Evolutionary conservation across 2,888 invertebrate genomes (phyloP), one percentile per base, ranked within the genome.

Genomic region (Panorpa germanica): DNA sequence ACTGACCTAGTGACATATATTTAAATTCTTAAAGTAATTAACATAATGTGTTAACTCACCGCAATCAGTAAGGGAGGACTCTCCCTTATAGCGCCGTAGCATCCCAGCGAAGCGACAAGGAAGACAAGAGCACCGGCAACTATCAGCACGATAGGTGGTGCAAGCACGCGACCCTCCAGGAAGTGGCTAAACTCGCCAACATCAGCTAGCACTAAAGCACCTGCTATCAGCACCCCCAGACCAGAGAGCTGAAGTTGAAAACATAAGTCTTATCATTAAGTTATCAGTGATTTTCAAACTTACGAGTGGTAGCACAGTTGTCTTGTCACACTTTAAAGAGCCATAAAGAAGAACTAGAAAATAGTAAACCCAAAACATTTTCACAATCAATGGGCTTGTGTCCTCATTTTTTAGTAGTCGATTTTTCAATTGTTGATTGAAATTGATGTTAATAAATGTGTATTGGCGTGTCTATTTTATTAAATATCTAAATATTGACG

Each of bases 71-170:
- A 59, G 38, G 66, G 66, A 39, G 73, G 70, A 37, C 70, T 73
- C 47, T 82, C 81, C 38, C 61, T 60, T 40, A 78, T 67, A 6
- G 81, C 80, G 9, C 82, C 82, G 45, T 75, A 81, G 49, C 82
- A 83, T 39, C 81, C 82, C 40, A 82, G 57, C 43, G 77, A 80
- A 9, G 80, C 78, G 32, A 82, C 67, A 29, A 77, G 45, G 43
- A 81, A 75, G 38, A 81, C 69, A 34, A 78, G 55, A 5, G 63
- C 54, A 5, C 82, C 82, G 2, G 72, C 66, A 4, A 74, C 62
- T 32, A 83, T 74, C 6, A 83, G 55, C 4, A 78, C 60, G 21
- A 78, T 65, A 2, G 80, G 72, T 4, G 75, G 72, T 3, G 70
- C 69, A 35, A 70, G 54, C 34, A 76, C 63, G 31, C 66, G 59